A percentile compares a stretch with the other conserved stretches of the same genome.
phyloP scores from a whole-genome alignment of 2,888 invertebrate species.

The Tridacna gigas region DNA sequence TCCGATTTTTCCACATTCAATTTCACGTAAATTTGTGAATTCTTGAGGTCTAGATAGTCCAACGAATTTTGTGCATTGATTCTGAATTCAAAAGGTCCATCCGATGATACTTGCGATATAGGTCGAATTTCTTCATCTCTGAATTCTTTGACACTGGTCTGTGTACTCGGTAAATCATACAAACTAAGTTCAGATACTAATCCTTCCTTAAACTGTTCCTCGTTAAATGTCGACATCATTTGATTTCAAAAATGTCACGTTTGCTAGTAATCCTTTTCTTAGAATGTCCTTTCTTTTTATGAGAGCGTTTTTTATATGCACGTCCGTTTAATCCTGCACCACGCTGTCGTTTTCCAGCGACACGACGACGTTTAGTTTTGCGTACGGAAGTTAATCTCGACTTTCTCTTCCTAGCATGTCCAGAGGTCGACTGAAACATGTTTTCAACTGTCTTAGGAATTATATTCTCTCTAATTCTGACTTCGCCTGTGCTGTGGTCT shows the following conservation, averaged over 20 bases:
- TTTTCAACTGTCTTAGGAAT: constrained; percentile 25
- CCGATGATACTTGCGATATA: constrained; percentile 39
- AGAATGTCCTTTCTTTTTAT: constrained; percentile 7
- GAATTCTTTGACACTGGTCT: constrained; percentile 52
- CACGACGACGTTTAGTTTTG: constrained; percentile 11
- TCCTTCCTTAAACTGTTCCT: constrained; percentile 52
- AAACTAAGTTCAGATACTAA: constrained; percentile 48
- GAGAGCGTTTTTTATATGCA: background rate
- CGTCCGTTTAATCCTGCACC: background rate
- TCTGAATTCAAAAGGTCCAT: constrained; percentile 54
- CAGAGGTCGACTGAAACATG: constrained; percentile 24
- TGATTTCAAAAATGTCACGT: constrained; percentile 42
- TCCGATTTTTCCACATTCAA: constrained; percentile 49
- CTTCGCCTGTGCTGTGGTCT: constrained; percentile 37
- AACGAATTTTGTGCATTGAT: constrained; percentile 61
- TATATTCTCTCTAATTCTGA: constrained; percentile 37
- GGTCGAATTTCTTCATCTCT: constrained; percentile 57
- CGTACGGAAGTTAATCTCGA: background rate
- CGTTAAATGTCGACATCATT: constrained; percentile 55
- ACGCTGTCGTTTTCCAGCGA: constrained; percentile 15
- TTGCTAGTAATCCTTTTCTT: constrained; percentile 1
- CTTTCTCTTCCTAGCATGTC: constrained; percentile 20
- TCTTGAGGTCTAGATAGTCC: constrained; percentile 57
- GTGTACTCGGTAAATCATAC: constrained; percentile 58
- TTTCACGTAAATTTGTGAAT: constrained; percentile 34